A percentile compares a stretch with the other conserved stretches of the same genome.
phyloP scores from a whole-genome alignment of 37 sponge, comb jelly and placozoan genomes.

The Agelas oroides region DNA sequence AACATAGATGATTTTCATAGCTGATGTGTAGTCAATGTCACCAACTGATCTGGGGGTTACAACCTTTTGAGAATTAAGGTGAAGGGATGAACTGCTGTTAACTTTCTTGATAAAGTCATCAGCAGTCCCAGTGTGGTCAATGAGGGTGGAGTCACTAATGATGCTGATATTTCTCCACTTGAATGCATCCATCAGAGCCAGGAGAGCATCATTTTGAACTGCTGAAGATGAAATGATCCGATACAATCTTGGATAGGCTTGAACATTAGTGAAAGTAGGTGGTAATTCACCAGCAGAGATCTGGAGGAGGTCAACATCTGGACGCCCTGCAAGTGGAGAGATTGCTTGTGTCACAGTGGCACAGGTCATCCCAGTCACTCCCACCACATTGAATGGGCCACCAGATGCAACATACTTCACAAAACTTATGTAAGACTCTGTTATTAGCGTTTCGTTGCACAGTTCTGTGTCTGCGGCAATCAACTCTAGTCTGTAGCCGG shows the following conservation, averaged over 20 bases:
- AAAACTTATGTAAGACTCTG: constrained; percentile 1
- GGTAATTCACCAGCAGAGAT: constrained; percentile 21
- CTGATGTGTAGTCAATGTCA: background rate
- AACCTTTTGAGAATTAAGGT: too few species aligned
- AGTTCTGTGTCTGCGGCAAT: background rate
- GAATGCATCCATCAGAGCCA: constrained; percentile 31
- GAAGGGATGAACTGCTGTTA: too few species aligned
- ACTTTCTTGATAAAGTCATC: too few species aligned
- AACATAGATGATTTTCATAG: constrained; percentile 18
- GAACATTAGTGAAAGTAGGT: background rate
- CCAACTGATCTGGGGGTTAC: too few species aligned
- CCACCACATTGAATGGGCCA: constrained; percentile 2
- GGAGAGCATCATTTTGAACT: constrained; percentile 8
- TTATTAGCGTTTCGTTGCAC: background rate
- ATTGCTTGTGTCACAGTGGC: constrained; percentile 23
- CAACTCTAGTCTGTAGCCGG: constrained; percentile 37
- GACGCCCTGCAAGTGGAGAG: constrained; percentile 4
- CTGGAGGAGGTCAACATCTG: constrained; percentile 18
- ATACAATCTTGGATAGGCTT: background rate
- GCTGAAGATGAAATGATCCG: constrained; percentile 8
- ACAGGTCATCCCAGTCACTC: constrained; percentile 33
- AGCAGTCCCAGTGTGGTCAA: background rate
- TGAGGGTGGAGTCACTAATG: background rate
- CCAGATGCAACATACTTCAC: background rate
- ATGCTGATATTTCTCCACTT: constrained; percentile 24